Conservation (phyloP, 2,797 vertebrate species). For the Apogon talboti region DNA sequence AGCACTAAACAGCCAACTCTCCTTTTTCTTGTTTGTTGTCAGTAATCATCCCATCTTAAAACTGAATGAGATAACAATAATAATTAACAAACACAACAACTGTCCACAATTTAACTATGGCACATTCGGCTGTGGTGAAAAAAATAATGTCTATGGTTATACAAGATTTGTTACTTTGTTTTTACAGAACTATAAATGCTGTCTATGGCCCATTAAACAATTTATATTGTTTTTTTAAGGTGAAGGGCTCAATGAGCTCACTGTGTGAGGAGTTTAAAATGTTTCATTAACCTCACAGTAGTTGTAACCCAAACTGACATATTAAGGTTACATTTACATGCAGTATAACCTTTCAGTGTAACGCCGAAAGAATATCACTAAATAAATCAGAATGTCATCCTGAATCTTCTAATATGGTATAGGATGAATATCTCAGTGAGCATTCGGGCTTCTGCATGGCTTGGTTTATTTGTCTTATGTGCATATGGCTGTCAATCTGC, state of each 20-base stretch:
- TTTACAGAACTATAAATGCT: conserved; percentile 22
- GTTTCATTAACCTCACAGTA: not conserved
- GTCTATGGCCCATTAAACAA: not conserved
- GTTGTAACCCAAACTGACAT: conserved; percentile 4
- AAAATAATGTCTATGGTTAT: not conserved
- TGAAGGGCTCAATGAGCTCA: not conserved
- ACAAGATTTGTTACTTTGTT: conserved; percentile 4
- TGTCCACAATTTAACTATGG: not conserved
- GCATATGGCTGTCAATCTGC: not conserved
- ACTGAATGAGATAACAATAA: conserved; percentile 1
- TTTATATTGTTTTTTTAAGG: not conserved
- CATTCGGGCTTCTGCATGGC: not conserved
- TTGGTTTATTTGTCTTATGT: conserved; percentile 5
- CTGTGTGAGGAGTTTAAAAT: conserved; percentile 1
- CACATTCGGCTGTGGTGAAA: not conserved
- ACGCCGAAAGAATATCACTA: conserved; percentile 11
- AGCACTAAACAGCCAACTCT: not conserved
- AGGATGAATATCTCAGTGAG: not conserved
- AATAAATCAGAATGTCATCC: conserved; percentile 21
- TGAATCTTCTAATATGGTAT: not conserved
- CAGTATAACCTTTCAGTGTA: not conserved
- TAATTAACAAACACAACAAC: not conserved
- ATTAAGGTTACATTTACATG: not conserved
- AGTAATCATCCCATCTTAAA: not conserved
- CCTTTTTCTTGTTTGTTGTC: not conserved